These are phyloP conservation scores for Macquaria ambigua DNA, from an alignment of 2,113 vertebrate genomes.

Conservation along the genomic window DNA sequence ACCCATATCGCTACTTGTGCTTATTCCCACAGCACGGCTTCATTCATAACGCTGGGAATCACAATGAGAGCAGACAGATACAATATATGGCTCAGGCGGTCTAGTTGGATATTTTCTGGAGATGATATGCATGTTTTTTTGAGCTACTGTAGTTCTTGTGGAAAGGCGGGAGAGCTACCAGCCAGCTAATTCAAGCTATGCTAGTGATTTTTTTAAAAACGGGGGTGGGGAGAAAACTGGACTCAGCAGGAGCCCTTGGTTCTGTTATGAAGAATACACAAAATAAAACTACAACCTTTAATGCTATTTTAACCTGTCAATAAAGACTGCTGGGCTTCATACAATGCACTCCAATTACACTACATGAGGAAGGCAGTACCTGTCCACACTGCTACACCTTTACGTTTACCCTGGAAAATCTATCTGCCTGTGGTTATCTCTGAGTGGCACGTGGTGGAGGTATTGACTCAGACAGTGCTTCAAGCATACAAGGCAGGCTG, in stretches of 20 bases:
- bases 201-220: neutral
- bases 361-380: conserved; percentile 8
- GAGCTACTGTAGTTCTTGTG: neutral
- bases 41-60: conserved; percentile 63
- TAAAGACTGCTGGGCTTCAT: neutral
- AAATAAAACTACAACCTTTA: neutral
- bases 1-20: conserved; percentile 67
- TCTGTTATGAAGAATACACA: neutral
- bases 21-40: conserved; percentile 63
- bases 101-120: conserved; percentile 18
- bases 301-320: neutral
- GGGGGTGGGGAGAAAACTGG: neutral
- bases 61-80: conserved; percentile 48
- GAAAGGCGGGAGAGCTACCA: neutral
- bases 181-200: neutral
- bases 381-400: conserved; percentile 26
- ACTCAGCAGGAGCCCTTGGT: neutral
- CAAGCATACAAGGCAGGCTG: conserved; percentile 56
- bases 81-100: conserved; percentile 24
- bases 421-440: conserved; percentile 57
- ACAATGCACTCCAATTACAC: conserved; percentile 7
- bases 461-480: conserved; percentile 70
- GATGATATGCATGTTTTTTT: conserved; percentile 28
- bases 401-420: conserved; percentile 42
- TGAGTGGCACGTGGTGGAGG: conserved; percentile 66